A percentile compares a stretch with the other conserved stretches of the same genome.
These are phyloP conservation scores for Dicycla oo DNA, from an alignment of 2,888 invertebrate genomes.

Conservation along the genomic window DNA sequence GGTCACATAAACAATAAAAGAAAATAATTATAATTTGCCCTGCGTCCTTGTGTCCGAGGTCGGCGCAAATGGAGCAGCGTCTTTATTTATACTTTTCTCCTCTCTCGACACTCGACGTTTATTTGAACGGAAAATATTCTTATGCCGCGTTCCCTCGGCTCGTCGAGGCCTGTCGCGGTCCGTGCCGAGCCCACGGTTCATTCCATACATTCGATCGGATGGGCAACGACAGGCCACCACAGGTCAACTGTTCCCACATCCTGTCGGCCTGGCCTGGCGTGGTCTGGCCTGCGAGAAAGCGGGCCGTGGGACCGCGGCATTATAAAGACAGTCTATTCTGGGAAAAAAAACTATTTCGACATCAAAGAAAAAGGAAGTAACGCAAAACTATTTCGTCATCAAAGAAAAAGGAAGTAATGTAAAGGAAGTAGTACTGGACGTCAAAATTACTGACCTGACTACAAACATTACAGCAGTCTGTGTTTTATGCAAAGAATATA, in stretches of 20 bases:
- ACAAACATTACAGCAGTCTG: background rate
- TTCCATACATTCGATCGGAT: too few species aligned
- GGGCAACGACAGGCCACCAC: too few species aligned
- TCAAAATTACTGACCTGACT: background rate
- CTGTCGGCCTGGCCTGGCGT: too few species aligned
- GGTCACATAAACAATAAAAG: slow-evolving; percentile 62
- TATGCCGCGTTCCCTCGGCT: too few species aligned
- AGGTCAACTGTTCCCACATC: too few species aligned
- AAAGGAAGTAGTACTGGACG: slow-evolving; percentile 16
- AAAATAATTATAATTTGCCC: slow-evolving; percentile 59
- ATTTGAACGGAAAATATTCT: slow-evolving; percentile 24
- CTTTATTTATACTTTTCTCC: slow-evolving; percentile 26
- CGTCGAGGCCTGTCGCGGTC: too few species aligned
- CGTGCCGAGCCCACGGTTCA: too few species aligned
- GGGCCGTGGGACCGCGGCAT: too few species aligned
- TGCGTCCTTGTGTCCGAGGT: slow-evolving; percentile 36
- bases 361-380: slow-evolving; percentile 38
- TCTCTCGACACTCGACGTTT: slow-evolving; percentile 24
- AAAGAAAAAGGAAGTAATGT: slow-evolving; percentile 31
- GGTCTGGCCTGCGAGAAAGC: too few species aligned
- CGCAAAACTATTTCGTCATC: too few species aligned
- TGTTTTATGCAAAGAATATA: background rate
- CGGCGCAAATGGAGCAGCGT: slow-evolving; percentile 28
- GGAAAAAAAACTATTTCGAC: slow-evolving; percentile 19
- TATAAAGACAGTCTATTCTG: slow-evolving; percentile 8